Evolutionary conservation across 2,113 vertebrate genomes (phyloP).

Genomic region (Phainopepla nitens): DNA sequence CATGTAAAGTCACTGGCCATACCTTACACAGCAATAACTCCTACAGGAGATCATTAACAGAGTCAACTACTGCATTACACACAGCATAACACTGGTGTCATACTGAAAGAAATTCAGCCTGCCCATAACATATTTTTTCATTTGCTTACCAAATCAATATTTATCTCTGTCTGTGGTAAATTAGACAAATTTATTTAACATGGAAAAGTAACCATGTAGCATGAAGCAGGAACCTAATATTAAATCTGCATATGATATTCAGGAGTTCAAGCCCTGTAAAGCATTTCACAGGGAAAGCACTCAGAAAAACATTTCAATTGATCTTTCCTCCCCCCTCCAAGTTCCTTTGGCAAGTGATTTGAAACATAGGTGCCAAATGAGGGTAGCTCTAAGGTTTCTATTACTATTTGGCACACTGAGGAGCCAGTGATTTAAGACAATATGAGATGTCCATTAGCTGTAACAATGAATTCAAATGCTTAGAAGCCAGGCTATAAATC

Average conservation of each 20-base stretch:
- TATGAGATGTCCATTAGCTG: slow-evolving; percentile 64
- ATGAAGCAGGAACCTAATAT: background rate
- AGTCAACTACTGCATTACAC: background rate
- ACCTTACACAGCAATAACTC: background rate
- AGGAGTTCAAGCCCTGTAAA: background rate
- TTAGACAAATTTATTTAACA: background rate
- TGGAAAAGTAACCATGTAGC: background rate
- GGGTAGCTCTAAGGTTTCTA: slow-evolving; percentile 57
- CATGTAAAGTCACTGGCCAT: background rate
- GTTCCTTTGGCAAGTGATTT: slow-evolving; percentile 46
- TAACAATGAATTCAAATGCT: slow-evolving; percentile 52
- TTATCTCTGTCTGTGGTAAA: background rate
- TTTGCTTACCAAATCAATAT: slow-evolving; percentile 9
- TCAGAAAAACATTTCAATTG: slow-evolving; percentile 59
- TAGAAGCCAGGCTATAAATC: slow-evolving; percentile 24
- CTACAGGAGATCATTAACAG: background rate
- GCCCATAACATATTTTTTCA: background rate
- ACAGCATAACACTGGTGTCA: background rate
- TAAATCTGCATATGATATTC: background rate
- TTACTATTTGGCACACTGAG: slow-evolving; percentile 53
- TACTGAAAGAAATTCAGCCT: background rate
- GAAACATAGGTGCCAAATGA: slow-evolving; percentile 62
- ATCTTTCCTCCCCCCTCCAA: background rate
- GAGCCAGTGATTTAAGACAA: slow-evolving; percentile 67
- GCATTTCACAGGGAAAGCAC: slow-evolving; percentile 13